Percentiles rank a stretch among this genome's conserved stretches.
Conservation (phyloP, 1,140 invertebrate genomes). For the Sminthurides bifidus region DNA sequence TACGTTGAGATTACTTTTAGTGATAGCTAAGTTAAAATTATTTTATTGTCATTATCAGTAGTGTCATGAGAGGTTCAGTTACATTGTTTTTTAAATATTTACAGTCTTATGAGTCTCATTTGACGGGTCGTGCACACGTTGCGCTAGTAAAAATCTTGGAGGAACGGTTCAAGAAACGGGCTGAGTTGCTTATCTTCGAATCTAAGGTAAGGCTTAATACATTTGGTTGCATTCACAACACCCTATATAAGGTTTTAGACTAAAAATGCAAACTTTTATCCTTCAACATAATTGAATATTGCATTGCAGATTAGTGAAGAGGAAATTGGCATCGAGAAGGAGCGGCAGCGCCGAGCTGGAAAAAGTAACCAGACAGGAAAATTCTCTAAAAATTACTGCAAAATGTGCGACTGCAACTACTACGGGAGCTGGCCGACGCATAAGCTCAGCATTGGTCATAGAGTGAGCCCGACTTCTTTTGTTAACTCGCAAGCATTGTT, state of each 20-base stretch:
- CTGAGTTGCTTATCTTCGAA: conserved; percentile 28
- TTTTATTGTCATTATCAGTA: neutral
- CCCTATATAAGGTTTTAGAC: neutral
- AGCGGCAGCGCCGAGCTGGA: conserved; percentile 23
- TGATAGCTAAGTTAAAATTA: neutral
- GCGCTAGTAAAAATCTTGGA: conserved; percentile 25
- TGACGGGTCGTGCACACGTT: conserved; percentile 24
- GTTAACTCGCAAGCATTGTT: no score
- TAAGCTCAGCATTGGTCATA: conserved; percentile 26
- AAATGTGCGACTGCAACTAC: conserved; percentile 32
- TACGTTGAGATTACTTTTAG: conserved; percentile 7
- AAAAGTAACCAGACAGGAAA: conserved; percentile 17
- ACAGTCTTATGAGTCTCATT: conserved; percentile 30
- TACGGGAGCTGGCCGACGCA: conserved; percentile 29
- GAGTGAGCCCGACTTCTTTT: conserved; percentile 19
- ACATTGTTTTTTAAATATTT: conserved; percentile 11
- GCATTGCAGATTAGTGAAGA: conserved; percentile 21
- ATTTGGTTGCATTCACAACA: conserved; percentile 5
- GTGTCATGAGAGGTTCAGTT: neutral
- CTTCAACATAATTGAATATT: neutral
- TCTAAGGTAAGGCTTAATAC: conserved; percentile 19
- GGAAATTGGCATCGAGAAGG: conserved; percentile 28
- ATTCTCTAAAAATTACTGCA: conserved; percentile 24
- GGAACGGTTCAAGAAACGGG: conserved; percentile 23
- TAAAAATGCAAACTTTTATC: neutral